A percentile compares a stretch with the other conserved stretches of the same genome.
Conservation (phyloP, 2,113 vertebrate species). For the Ictalurus furcatus region DNA sequence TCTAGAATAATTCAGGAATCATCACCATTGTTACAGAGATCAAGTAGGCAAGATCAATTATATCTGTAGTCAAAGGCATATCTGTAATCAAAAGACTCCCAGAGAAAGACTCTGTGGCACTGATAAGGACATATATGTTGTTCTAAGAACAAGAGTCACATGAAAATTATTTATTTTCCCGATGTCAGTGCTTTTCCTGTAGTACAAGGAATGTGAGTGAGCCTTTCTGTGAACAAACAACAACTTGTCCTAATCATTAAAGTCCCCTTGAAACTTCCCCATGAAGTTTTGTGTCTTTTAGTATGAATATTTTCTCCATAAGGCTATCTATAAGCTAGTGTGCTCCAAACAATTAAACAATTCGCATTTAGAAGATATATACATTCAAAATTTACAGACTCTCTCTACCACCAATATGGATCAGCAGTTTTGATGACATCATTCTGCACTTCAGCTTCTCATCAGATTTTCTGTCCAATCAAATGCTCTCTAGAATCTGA, state of each 20-base stretch:
- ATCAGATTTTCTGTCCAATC: no score
- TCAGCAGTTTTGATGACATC: no score
- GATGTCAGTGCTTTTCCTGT: not conserved
- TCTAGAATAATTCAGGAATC: not conserved
- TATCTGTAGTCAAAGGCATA: not conserved
- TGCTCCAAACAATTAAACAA: no score
- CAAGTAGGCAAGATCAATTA: not conserved
- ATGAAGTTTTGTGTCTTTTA: no score
- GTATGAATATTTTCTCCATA: no score
- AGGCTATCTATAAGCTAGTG: no score
- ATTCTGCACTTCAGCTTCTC: no score
- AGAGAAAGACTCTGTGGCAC: not conserved
- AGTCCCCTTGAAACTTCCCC: no score
- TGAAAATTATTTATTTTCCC: not conserved
- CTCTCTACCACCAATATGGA: no score
- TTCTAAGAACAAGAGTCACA: not conserved
- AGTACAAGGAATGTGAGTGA: not conserved
- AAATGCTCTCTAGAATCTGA: no score
- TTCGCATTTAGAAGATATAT: no score
- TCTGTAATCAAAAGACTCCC: not conserved
- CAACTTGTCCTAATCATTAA: not conserved
- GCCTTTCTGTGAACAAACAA: not conserved
- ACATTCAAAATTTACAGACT: no score
- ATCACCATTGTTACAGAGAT: not conserved
- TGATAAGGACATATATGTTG: not conserved